Evolutionary conservation across 64 coral and sea anemone genomes (phyloP).

Genomic region (Stylophora pistillata): DNA sequence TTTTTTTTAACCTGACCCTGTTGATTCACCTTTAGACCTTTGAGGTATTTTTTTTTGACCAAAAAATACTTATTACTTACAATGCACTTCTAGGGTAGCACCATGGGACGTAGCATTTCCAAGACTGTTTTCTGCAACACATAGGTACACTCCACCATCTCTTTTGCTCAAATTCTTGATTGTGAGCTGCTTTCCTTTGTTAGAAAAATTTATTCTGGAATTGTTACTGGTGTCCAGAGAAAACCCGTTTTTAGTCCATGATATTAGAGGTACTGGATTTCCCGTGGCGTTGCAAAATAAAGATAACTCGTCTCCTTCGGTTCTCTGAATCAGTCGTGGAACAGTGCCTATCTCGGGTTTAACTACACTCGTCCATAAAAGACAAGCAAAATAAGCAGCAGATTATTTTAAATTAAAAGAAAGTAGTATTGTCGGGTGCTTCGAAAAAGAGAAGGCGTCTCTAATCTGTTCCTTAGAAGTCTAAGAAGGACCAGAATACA

Average conservation of each 20-base stretch:
- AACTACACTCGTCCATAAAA: not conserved
- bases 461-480: too few relatives aligned
- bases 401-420: too few relatives aligned
- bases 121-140: not conserved
- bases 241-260: constrained; percentile 25
- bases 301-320: not conserved
- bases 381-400: too few relatives aligned
- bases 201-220: not conserved
- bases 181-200: not conserved
- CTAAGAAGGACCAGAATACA: too few relatives aligned
- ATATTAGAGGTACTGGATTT: not conserved
- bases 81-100: not conserved
- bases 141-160: not conserved
- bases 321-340: constrained; percentile 10
- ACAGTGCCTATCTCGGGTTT: not conserved
- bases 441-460: too few relatives aligned
- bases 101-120: not conserved
- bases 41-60: too few relatives aligned
- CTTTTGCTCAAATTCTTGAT: not conserved
- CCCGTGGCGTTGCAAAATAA: constrained; percentile 31
- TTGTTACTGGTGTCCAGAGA: not conserved
- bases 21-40: too few relatives aligned
- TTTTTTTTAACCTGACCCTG: too few relatives aligned
- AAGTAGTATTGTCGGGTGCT: not conserved
- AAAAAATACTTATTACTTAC: not conserved